phyloP scores from a whole-genome alignment of 2,888 invertebrate species.

The Campoplex nolae region DNA sequence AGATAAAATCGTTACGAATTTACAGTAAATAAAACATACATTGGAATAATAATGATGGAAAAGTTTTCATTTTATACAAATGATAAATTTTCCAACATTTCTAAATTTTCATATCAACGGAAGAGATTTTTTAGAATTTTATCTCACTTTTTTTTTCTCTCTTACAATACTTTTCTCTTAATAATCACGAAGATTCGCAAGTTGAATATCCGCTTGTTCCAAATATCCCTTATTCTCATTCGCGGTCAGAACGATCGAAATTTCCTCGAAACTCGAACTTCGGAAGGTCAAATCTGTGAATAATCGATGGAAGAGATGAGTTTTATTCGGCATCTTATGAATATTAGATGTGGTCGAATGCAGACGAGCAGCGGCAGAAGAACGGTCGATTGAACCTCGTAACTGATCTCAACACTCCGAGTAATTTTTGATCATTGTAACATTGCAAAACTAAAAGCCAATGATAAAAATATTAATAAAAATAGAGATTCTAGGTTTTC shows the following conservation, averaged over 20 bases:
- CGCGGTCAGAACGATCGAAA: not conserved
- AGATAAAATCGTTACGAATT: too few relatives aligned
- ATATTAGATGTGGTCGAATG: not conserved
- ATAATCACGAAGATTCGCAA: too few relatives aligned
- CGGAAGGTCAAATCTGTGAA: not conserved
- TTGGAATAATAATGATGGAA: too few relatives aligned
- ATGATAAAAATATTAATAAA: not conserved
- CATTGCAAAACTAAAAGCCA: not conserved
- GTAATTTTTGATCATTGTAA: not conserved
- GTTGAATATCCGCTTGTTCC: too few relatives aligned
- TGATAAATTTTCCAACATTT: too few relatives aligned
- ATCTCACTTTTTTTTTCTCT: too few relatives aligned
- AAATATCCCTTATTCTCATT: not conserved
- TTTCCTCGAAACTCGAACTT: not conserved
- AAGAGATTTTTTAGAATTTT: too few relatives aligned
- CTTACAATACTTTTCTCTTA: too few relatives aligned
- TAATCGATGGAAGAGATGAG: not conserved
- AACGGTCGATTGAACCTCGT: not conserved
- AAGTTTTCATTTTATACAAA: too few relatives aligned
- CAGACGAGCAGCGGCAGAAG: not conserved
- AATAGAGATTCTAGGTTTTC: not conserved
- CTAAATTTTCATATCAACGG: too few relatives aligned
- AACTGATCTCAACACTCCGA: too few relatives aligned
- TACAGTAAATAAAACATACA: too few relatives aligned
- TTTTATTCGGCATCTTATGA: not conserved